phyloP scores from a whole-genome alignment of 1,140 invertebrate species.

The Zophobas morio region DNA sequence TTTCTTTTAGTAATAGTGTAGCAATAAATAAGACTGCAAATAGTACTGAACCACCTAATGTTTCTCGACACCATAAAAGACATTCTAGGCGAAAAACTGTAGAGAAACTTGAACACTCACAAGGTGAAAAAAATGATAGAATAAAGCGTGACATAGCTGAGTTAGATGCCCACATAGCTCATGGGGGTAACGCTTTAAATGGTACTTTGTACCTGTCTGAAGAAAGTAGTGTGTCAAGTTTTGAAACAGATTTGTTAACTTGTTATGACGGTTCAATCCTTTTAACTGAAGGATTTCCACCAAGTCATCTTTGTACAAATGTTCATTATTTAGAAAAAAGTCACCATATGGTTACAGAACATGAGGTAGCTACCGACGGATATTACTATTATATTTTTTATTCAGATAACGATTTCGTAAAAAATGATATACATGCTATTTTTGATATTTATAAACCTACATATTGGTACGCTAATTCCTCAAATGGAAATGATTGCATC shows the following conservation, averaged over 20 bases:
- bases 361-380: constrained; percentile 80
- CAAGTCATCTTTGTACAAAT: constrained; percentile 76
- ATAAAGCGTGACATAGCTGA: constrained; percentile 70
- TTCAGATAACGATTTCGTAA: constrained; percentile 84
- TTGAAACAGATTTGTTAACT: constrained; percentile 80
- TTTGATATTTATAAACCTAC: constrained; percentile 89
- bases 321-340: constrained; percentile 77
- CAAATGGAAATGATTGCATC: constrained; percentile 77
- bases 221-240: constrained; percentile 81
- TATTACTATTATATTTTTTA: constrained; percentile 93
- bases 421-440: constrained; percentile 84
- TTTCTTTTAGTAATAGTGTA: constrained; percentile 6
- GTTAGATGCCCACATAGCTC: constrained; percentile 80
- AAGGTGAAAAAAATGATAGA: constrained; percentile 49
- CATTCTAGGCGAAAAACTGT: constrained; percentile 26
- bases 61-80: constrained; percentile 49
- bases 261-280: constrained; percentile 83
- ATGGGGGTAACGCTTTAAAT: constrained; percentile 81
- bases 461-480: constrained; percentile 82
- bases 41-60: neutral
- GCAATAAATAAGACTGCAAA: constrained; percentile 41
- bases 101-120: constrained; percentile 14
- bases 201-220: constrained; percentile 66
- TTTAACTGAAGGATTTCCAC: constrained; percentile 77
- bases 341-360: constrained; percentile 75